Evolutionary conservation across 2,113 vertebrate species (phyloP).

Genomic region (Isurus oxyrinchus): DNA sequence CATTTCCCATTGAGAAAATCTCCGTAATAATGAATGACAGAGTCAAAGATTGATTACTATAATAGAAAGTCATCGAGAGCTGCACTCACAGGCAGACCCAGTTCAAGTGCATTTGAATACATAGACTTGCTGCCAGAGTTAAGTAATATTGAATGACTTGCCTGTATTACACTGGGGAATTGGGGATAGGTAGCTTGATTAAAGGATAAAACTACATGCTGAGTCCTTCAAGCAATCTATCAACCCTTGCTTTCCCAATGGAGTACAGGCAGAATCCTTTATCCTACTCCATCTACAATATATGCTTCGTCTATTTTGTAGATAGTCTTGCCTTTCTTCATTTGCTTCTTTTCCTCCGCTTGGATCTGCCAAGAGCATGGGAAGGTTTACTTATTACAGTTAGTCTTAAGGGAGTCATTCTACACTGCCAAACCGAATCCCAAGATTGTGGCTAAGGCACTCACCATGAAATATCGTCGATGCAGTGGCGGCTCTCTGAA

Average conservation of each 20-base stretch:
- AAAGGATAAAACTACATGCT: background rate
- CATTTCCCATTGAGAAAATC: constrained; percentile 15
- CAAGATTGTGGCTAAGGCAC: background rate
- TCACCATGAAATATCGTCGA: background rate
- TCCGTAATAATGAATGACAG: constrained; percentile 31
- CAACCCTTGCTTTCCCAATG: background rate
- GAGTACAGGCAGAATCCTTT: background rate
- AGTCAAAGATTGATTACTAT: constrained; percentile 28
- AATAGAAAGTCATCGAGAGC: constrained; percentile 6
- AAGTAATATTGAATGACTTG: constrained; percentile 28
- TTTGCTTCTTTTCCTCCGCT: background rate
- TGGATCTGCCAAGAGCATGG: background rate
- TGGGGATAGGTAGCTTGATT: background rate
- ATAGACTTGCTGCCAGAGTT: background rate
- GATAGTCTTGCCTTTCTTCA: background rate
- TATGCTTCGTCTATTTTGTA: too few species aligned
- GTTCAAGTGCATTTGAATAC: constrained; percentile 6
- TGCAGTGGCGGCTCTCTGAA: background rate
- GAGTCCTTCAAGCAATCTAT: background rate
- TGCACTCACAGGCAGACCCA: background rate
- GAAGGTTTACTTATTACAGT: background rate
- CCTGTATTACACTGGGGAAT: constrained; percentile 24
- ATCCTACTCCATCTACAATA: background rate
- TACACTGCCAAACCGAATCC: background rate
- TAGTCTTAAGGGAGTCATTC: background rate